Evolutionary conservation across 2,113 vertebrate species (phyloP), one percentile per base, ranked within the genome.

Genomic region (Alces alces): DNA sequence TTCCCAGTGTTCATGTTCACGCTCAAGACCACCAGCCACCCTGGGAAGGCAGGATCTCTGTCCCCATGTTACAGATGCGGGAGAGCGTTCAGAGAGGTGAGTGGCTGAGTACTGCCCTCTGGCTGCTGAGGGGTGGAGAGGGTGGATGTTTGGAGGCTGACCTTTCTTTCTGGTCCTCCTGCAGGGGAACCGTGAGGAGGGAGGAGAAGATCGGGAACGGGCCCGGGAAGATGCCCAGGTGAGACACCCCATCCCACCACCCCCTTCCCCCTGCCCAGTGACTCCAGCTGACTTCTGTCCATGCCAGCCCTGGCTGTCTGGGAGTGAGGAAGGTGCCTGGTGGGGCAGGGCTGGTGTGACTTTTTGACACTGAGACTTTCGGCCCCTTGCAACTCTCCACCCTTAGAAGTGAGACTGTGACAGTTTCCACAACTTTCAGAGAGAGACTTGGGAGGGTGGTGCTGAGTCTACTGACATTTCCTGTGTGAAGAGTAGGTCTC

Each of bases 111-210:
- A 6, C 39, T 23, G 23, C 23, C 43, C 73, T 43, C 11, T 1
- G 64, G 73, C 76, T 73, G 30, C 94, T 30, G 10, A 73, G 82
- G 66, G 43, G 11, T 45, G 43, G 23, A 17, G 28, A 17, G 17
- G 23, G 50, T 64, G 0, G 11, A 1, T 55, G 17, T 88, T 3
- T 39, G 13, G 50, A 39, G 28, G 47, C 94, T 93, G 55, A 98
- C 11, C 58, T 86, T 88, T 95, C 54, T 55, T 2, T 0, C 30
- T 93, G 78, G 23, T 82, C 61, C 54, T 91, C 33, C 66, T 94
- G 33, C 97, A 99, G 99, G 99, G 99, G 79, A 99, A 99, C 92
- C 99, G 99, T 6, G 99, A 99, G 0, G 99, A 99, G 85, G 99
- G 99, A 52, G 99, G 98, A 91, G 99, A 98, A 83, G 99, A 99